Evolutionary conservation across 2,797 vertebrate species (phyloP), one percentile per base, ranked within the genome.

Genomic region (Chrosomus eos): DNA sequence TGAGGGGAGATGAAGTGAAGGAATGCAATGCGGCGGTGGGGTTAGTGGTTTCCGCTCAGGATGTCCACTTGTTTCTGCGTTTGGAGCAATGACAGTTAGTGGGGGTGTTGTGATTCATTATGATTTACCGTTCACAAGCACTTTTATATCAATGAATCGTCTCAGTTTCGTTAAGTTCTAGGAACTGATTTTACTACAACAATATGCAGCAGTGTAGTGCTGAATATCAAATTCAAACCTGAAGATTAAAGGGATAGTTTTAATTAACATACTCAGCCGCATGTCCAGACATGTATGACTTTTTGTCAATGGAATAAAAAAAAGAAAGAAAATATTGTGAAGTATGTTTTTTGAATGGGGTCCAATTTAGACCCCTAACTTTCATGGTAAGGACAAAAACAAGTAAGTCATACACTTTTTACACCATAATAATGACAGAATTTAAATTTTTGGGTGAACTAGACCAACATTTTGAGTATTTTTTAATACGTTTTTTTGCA

Each of bases 1-100:
- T 90, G 93, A 89, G 90, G 73, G 90, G 88, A 91, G 91, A 88
- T 91, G 86, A 90, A 93, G 93, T 87, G 90, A 93, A 95, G 94
- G 93, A 92, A 94, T 81, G 86, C 83, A 94, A 92, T 85, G 80
- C 90, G 90, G 93, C 89, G 90, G 91, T 36, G 87, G 87, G 88
- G 88, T 91, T 91, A 90, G 94, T 88, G 95, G 93, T 95, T 95
- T 95, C 94, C 94, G 93, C 38, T 94, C 82, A 85, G 86, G 86
- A 87, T 84, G 86, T 85, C 80, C 80, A 86, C 80, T 80, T 82
- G 72, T 88, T 48, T 72, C 83, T 80, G 73, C 1, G 75, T 67
- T 75, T 31, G 51, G 62, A 80, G 83, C 55, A 72, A 31, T 66
- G 77, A 87, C 82, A 77, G 77, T 19, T 80, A 23, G 64, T 11